Evolutionary conservation across 1,140 invertebrate species (phyloP).

Genomic region (Drosophila elegans): DNA sequence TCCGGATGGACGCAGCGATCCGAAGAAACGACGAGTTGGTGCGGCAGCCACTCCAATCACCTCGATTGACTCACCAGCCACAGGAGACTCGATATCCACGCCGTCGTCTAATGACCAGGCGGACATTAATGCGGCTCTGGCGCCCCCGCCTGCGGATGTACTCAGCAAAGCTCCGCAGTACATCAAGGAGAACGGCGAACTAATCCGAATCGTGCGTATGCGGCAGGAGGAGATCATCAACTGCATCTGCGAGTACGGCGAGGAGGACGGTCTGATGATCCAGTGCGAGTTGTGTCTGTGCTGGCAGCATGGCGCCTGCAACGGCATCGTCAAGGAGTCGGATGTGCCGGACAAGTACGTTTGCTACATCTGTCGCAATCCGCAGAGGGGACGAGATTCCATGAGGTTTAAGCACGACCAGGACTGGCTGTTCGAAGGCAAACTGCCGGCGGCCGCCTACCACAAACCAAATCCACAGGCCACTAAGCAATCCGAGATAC

Average conservation of each 20-base stretch:
- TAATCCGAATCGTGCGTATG: slow-evolving; percentile 89
- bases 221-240: slow-evolving; percentile 93
- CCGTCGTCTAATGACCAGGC: slow-evolving; percentile 57
- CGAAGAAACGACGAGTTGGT: slow-evolving; percentile 60
- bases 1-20: slow-evolving; percentile 40
- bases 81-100: slow-evolving; percentile 60
- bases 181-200: slow-evolving; percentile 87
- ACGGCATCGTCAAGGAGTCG: slow-evolving; percentile 91
- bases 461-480: slow-evolving; percentile 82
- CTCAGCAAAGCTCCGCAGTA: slow-evolving; percentile 65
- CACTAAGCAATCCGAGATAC: slow-evolving; percentile 84
- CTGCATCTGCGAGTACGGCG: slow-evolving; percentile 91
- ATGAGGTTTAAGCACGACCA: slow-evolving; percentile 93
- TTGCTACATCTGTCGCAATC: slow-evolving; percentile 94
- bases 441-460: slow-evolving; percentile 87
- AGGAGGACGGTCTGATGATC: slow-evolving; percentile 97
- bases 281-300: slow-evolving; percentile 97
- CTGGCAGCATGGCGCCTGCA: slow-evolving; percentile 97
- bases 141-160: slow-evolving; percentile 37
- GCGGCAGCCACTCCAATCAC: slow-evolving; percentile 47
- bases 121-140: slow-evolving; percentile 66
- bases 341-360: slow-evolving; percentile 96
- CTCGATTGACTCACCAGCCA: slow-evolving; percentile 53
- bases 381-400: slow-evolving; percentile 89
- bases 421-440: slow-evolving; percentile 94